Base-by-base conservation (phyloP, 1,140 invertebrate genomes). In the Drosophila nannoptera region DNA sequence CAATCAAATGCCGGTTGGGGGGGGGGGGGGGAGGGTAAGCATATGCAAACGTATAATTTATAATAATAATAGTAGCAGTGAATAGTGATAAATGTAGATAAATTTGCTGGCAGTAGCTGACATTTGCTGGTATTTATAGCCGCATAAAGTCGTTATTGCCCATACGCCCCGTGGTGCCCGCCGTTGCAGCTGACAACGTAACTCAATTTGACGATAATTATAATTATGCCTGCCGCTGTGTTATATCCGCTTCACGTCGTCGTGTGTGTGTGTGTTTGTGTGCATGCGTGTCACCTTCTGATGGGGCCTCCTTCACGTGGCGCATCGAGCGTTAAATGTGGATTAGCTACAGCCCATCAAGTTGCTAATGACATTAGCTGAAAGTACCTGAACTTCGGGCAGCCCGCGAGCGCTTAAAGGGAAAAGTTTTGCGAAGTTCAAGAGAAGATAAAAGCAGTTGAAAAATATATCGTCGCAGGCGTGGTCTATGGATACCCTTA, bases 171-270 rank as follows among this genome's bases (percentile, higher is more conserved):
- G 58, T 71, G 35, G 64, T 50, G 54, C 61, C 4, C 16, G 35
- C 4, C 40, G 5, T 43, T 42, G 52, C 50, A 63, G 75, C 71
- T 69, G 74, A 71, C 78, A 82, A 67, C 77, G 60, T 75, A 77
- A 81, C 78, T 73, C 62, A 81, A 81, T 77, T 81, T 77, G 38
- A 56, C 54, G 63, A 82, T 82, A 81, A 81, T 77, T 81, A 82
- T 82, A 77, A 74, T 82, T 77, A 77, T 55, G 78, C 65, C 67
- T 69, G 75, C 75, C 73, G 71, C 61, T 82, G 73, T 46, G 59
- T 71, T 71, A 66, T 70, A 58, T 65, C 48, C 49, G 50, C 46
- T 53, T 9, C 5, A 16, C 8, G 7, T 50, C 9, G 12, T 8
- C n/a, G 67, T 43, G 8, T 56, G n/a, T 56, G 8, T 50, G 14